Evolutionary conservation across 2,113 vertebrate genomes (phyloP).

Genomic region (Rostratula benghalensis): DNA sequence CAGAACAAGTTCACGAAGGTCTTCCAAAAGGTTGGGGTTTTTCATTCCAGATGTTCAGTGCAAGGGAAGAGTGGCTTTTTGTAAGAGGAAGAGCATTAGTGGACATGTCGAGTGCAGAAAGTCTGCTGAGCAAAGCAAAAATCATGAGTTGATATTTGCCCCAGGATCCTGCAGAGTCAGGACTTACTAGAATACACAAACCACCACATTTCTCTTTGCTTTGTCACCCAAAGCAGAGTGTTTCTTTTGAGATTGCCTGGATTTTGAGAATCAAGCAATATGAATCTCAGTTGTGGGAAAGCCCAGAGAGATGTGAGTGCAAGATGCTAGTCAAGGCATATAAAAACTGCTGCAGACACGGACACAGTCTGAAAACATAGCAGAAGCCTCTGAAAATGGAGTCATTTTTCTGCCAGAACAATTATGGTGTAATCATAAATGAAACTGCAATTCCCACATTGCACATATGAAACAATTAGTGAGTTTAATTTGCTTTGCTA

Average conservation of each 20-base stretch:
- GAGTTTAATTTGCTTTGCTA: constrained; percentile 25
- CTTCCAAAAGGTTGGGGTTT: background rate
- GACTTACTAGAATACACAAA: background rate
- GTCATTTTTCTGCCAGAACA: constrained; percentile 31
- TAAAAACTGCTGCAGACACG: background rate
- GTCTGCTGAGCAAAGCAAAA: background rate
- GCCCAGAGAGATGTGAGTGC: background rate
- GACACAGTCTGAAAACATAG: constrained; percentile 29
- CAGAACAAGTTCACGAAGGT: background rate
- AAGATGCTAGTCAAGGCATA: background rate
- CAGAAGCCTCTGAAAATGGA: constrained; percentile 42
- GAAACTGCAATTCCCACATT: constrained; percentile 53
- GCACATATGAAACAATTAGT: constrained; percentile 66
- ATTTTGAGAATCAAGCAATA: constrained; percentile 2
- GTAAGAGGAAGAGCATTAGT: background rate
- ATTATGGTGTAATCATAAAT: constrained; percentile 62
- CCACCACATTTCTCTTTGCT: background rate
- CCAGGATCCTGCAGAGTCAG: background rate
- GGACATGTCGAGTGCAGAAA: background rate
- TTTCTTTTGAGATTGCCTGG: background rate
- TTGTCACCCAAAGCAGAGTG: background rate
- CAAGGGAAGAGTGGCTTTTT: background rate
- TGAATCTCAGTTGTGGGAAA: constrained; percentile 31
- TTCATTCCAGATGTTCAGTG: background rate
- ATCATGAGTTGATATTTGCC: background rate